These are phyloP conservation scores for Bambusicola thoracicus DNA, from an alignment of 2,113 vertebrate species.

Conservation along the genomic window DNA sequence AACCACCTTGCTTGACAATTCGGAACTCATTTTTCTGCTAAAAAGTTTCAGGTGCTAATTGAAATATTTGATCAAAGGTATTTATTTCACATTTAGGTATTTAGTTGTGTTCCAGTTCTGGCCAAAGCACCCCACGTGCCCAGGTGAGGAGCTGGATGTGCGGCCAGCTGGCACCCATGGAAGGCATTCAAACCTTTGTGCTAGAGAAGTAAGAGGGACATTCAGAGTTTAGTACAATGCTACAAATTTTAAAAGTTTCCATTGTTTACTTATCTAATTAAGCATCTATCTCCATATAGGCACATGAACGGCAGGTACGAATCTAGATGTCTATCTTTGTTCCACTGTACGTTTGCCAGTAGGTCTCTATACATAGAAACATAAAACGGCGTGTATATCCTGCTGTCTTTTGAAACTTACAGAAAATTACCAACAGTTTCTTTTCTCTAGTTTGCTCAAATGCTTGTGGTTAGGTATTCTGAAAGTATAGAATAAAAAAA, in stretches of 20 bases:
- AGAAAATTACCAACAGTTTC: constrained; percentile 79
- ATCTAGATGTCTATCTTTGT: constrained; percentile 74
- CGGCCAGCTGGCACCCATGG: not conserved
- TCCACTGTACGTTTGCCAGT: constrained; percentile 77
- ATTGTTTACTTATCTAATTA: constrained; percentile 78
- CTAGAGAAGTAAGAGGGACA: not conserved
- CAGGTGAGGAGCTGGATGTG: not conserved
- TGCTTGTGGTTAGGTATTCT: constrained; percentile 67
- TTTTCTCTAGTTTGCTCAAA: constrained; percentile 71
- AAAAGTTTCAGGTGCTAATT: not conserved
- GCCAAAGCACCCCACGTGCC: not conserved
- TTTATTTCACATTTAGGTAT: not conserved
- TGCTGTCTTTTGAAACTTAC: constrained; percentile 73
- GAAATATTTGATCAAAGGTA: not conserved
- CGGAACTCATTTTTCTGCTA: not conserved
- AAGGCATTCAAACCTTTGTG: not conserved
- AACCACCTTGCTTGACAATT: fast-evolving
- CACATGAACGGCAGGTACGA: constrained; percentile 67
- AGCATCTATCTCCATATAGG: constrained; percentile 65
- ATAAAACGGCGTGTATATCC: constrained; percentile 70
- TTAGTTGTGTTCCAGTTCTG: not conserved
- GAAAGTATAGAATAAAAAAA: constrained; percentile 35
- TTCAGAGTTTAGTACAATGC: not conserved
- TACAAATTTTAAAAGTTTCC: constrained; percentile 79
- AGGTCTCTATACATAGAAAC: constrained; percentile 73